Conservation (phyloP, 2,113 vertebrate species). For the Spea bombifrons region DNA sequence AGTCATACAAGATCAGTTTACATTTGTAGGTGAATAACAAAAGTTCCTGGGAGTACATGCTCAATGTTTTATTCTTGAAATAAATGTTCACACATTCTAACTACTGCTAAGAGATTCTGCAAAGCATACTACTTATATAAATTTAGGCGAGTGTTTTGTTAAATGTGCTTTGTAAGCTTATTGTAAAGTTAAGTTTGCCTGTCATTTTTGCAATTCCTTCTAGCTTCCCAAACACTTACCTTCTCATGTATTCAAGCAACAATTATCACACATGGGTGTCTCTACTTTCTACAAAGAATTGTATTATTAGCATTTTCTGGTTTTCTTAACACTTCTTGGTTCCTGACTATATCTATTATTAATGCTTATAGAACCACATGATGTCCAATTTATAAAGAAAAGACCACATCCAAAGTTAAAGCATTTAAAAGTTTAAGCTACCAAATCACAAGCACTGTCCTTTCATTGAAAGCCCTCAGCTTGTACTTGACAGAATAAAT, state of each 20-base stretch:
- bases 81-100: too few species aligned
- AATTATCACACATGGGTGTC: slow-evolving; percentile 30
- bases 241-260: slow-evolving; percentile 8
- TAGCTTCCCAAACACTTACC: slow-evolving; percentile 22
- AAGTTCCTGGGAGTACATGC: too few species aligned
- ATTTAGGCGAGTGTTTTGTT: neutral
- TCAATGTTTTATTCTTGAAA: too few species aligned
- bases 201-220: slow-evolving; percentile 25
- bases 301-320: slow-evolving; percentile 13
- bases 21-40: too few species aligned
- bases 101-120: too few species aligned
- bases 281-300: slow-evolving; percentile 19
- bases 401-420: neutral
- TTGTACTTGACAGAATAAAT: too few species aligned
- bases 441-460: neutral
- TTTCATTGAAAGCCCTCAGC: too few species aligned
- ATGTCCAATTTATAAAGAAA: neutral
- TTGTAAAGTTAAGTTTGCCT: slow-evolving; percentile 14
- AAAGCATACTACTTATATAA: too few species aligned
- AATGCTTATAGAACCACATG: slow-evolving; percentile 10
- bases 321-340: slow-evolving; percentile 8
- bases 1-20: too few species aligned
- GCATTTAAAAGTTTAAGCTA: neutral
- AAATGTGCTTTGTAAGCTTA: neutral
- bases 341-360: slow-evolving; percentile 28